Evolutionary conservation across 2,113 vertebrate species (phyloP), one percentile per base, ranked within the genome.

Genomic region (Cromileptes altivelis): DNA sequence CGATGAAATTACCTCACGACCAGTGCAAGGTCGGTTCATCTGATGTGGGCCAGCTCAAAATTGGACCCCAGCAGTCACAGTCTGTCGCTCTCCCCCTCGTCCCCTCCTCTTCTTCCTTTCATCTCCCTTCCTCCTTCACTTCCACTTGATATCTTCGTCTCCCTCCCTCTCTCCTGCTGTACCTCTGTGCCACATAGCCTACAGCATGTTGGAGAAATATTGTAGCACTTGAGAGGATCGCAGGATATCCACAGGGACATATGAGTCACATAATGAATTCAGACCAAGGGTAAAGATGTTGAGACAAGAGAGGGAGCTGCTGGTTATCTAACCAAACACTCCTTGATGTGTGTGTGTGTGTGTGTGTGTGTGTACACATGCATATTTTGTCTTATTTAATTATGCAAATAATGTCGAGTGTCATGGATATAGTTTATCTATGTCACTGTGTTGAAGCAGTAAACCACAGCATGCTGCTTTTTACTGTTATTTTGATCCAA

Each of bases 111-210:
- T 49, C 33, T 53, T 33, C 53, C 67, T n/a, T 72, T 89, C 80
- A 81, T 81, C 57, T 56, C 58, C 61, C 33, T 53, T n/a, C 53
- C 64, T 75, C 57, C 50, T 75, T 80, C 68, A n/a, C 85, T 67
- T 83, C 83, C 58, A 70, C 67, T 80, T 87, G 82, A 79, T 85
- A 84, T 77, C 78, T 87, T 37, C 75, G 75, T 83, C 82, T 70
- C 69, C 57, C 69, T 71, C 27, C 42, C 21, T 50, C 73, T 62
- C 60, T 72, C n/a, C 60, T 60, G 81, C 62, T 80, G 70, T 53
- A 33, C 75, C 58, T 62, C 81, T 30, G 4, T 62, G 72, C 60
- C 83, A 70, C 68, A 57, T 50, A 37, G 80, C 84, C 69, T 53
- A 25, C 47, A 85, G 84, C 75, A 62, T 69, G 57, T 50, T 75